Percentiles rank a stretch among this genome's conserved stretches.
Evolutionary conservation across 2,888 invertebrate genomes (phyloP).

Genomic region (Temnothorax ravouxi): DNA sequence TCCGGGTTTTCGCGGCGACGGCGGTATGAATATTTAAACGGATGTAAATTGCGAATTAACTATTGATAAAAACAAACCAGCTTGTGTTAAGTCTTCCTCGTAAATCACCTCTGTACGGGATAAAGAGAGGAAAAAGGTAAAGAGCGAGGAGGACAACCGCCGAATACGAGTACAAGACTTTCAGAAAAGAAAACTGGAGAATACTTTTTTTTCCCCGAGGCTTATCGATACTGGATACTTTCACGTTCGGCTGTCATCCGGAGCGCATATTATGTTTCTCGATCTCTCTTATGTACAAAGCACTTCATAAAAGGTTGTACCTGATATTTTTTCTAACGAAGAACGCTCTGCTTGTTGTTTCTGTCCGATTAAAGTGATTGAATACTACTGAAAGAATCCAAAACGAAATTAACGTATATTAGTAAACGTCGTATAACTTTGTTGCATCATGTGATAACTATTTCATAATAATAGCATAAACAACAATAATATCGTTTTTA

Average conservation of each 20-base stretch:
- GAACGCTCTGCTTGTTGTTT: not conserved
- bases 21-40: slow-evolving; percentile 81
- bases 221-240: slow-evolving; percentile 32
- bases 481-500: not conserved
- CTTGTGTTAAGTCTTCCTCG: slow-evolving; percentile 76
- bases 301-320: not conserved
- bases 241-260: not conserved
- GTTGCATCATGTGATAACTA: not conserved
- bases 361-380: not conserved
- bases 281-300: not conserved
- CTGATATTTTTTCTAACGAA: slow-evolving; percentile 8
- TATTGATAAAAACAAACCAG: slow-evolving; percentile 82
- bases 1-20: slow-evolving; percentile 71
- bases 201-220: not conserved
- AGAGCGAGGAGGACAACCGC: slow-evolving; percentile 14
- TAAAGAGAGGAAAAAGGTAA: not conserved
- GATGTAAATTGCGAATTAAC: slow-evolving; percentile 83
- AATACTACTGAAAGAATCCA: not conserved
- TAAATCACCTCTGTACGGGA: slow-evolving; percentile 74
- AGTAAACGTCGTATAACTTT: not conserved
- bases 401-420: not conserved
- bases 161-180: slow-evolving; percentile 9
- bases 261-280: not conserved
- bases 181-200: not conserved
- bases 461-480: not conserved